These are phyloP conservation scores for Takifugu bimaculatus DNA, from an alignment of 2,113 vertebrate species.

Conservation along the genomic window DNA sequence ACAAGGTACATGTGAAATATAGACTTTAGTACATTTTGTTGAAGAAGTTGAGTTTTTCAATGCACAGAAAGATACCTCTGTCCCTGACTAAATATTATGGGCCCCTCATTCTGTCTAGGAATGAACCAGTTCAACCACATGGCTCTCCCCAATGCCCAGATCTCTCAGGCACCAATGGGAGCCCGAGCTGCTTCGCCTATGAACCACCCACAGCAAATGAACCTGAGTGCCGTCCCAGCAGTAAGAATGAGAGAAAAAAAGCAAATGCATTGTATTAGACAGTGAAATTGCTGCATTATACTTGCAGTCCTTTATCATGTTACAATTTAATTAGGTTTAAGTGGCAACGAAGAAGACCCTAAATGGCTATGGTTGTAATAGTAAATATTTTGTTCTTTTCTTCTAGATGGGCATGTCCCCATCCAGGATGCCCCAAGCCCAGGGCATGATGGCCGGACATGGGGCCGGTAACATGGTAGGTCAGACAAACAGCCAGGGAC, in stretches of 20 bases:
- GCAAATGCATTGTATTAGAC: background rate
- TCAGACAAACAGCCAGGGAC: conserved; percentile 84
- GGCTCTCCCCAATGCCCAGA: conserved; percentile 88
- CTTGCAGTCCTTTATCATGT: background rate
- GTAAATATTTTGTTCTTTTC: background rate
- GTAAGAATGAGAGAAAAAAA: conserved; percentile 66
- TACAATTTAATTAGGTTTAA: too few species aligned
- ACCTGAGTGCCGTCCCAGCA: conserved; percentile 88
- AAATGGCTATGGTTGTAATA: background rate
- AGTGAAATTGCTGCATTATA: too few species aligned
- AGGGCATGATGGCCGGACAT: conserved; percentile 85
- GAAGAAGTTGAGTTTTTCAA: background rate
- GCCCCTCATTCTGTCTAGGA: conserved; percentile 67
- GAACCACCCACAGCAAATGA: conserved; percentile 92
- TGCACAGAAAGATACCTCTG: background rate
- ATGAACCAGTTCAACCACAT: conserved; percentile 94
- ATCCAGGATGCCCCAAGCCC: conserved; percentile 91
- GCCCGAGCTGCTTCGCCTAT: conserved; percentile 89
- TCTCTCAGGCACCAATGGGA: conserved; percentile 85
- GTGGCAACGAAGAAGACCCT: too few species aligned
- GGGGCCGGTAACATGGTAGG: conserved; percentile 84
- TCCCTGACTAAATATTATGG: conserved; percentile 2
- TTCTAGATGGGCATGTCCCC: conserved; percentile 93
- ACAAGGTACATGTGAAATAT: conserved; percentile 83
- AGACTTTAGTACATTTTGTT: too few species aligned